Conservation (phyloP, 2,113 vertebrate species). For the Corythoichthys haematopterus region DNA sequence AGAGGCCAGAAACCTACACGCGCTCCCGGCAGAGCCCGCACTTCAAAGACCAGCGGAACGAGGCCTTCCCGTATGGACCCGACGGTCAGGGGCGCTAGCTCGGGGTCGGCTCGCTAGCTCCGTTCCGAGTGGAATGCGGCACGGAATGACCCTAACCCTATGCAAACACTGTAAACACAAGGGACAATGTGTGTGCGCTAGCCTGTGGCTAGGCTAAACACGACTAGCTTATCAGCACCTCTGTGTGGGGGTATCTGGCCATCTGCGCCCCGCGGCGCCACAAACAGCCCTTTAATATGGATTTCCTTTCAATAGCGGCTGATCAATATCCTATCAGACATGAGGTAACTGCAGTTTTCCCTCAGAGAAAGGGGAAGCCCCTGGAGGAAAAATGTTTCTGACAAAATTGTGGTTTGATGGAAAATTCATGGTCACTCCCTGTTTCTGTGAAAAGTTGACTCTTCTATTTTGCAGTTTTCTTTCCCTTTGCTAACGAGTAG, state of each 20-base stretch:
- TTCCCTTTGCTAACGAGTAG: too few species aligned
- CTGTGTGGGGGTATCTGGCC: constrained; percentile 39
- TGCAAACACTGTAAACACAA: constrained; percentile 55
- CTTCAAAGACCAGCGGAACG: constrained; percentile 63
- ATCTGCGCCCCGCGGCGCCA: constrained; percentile 60
- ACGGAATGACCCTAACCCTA: constrained; percentile 15
- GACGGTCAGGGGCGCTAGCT: constrained; percentile 14
- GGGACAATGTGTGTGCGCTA: constrained; percentile 52
- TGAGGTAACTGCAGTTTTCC: constrained; percentile 39
- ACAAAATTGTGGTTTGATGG: too few species aligned
- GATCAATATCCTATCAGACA: constrained; percentile 55
- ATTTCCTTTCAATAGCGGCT: constrained; percentile 59
- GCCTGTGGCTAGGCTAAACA: constrained; percentile 69
- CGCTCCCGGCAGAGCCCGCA: constrained; percentile 45
- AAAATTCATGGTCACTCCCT: too few species aligned
- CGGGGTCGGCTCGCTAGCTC: constrained; percentile 55
- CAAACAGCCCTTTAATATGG: constrained; percentile 58
- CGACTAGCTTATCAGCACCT: constrained; percentile 58
- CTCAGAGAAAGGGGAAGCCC: background rate
- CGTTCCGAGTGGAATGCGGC: constrained; percentile 68
- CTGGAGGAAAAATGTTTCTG: too few species aligned
- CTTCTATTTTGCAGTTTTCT: too few species aligned
- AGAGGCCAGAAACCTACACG: constrained; percentile 66
- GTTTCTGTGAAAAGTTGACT: too few species aligned
- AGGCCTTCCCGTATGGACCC: constrained; percentile 63